Evolutionary conservation across 2,113 vertebrate species (phyloP).

Genomic region (Passer domesticus): DNA sequence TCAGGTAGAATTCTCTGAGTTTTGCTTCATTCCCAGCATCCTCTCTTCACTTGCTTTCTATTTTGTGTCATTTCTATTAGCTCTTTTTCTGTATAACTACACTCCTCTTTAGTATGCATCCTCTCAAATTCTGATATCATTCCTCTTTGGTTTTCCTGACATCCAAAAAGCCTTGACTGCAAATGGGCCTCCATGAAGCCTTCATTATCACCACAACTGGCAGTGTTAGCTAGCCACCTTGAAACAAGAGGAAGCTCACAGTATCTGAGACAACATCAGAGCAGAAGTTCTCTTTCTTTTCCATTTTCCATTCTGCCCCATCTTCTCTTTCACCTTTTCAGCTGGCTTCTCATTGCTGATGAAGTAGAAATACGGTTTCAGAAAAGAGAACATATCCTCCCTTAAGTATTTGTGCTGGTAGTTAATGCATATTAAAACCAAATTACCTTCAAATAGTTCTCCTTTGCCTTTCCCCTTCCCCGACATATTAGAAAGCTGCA

Average conservation of each 20-base stretch:
- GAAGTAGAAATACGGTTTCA: background rate
- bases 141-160: background rate
- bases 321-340: background rate
- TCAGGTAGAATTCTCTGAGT: background rate
- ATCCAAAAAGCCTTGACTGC: background rate
- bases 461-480: background rate
- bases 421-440: slow-evolving; percentile 42
- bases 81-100: background rate
- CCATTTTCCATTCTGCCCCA: background rate
- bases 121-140: background rate
- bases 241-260: background rate
- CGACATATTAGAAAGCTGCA: background rate
- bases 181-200: background rate
- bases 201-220: background rate
- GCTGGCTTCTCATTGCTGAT: background rate
- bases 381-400: slow-evolving; percentile 29
- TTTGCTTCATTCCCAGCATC: background rate
- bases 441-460: slow-evolving; percentile 38
- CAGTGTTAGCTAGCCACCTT: background rate
- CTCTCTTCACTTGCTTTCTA: background rate
- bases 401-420: slow-evolving; percentile 13
- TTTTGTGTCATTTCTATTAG: background rate
- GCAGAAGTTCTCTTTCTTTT: background rate
- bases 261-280: background rate
- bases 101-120: background rate